Evolutionary conservation across 1,140 invertebrate genomes (phyloP), one percentile per base, ranked within the genome.

Genomic region (Aphelenchoides besseyi): DNA sequence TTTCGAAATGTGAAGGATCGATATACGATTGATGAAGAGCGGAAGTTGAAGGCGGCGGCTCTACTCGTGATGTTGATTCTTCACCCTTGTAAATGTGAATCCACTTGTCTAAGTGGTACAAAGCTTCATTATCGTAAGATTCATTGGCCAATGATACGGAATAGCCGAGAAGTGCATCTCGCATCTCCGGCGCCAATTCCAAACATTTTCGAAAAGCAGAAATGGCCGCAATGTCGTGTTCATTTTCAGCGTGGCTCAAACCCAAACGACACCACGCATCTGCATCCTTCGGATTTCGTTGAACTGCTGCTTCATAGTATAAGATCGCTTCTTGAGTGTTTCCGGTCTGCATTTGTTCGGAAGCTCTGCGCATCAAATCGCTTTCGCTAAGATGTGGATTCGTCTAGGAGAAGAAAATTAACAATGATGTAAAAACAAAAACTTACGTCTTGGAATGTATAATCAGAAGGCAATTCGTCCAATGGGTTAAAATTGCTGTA

Each of bases 101-200:
- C 81, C 81, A 83, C 66, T 76, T 73, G 26, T 83, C 72, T 32
- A 83, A 41, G 28, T 82, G 71, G 9, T 61, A 54, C 2, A 83
- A 62, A 29, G 83, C 76, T 29, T 81, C 74, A 69, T 78, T 79
- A n/a, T 82, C 81, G 48, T 71, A 71, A 1, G 87, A 87, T 83
- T 99, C 96, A 87, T 99, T 99, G 2, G 95, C 95, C 77, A 94
- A 96, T 75, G 92, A 93, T 8, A 94, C 92, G 41, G 94, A 92
- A 62, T 98, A 86, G 2, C 92, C 89, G 89, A 97, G 92, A 26
- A 95, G 88, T 0, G 93, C 94, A 57, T 89, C 88, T 30, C 90
- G 84, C 86, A 97, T 95, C 2, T 88, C 86, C 16, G 92, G 90
- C 73, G 95, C 89, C 37, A 98, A 84, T 67, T 90, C 88, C 33